Evolutionary conservation across 2,888 invertebrate species (phyloP).

Genomic region (Aspidiotus rigidus): DNA sequence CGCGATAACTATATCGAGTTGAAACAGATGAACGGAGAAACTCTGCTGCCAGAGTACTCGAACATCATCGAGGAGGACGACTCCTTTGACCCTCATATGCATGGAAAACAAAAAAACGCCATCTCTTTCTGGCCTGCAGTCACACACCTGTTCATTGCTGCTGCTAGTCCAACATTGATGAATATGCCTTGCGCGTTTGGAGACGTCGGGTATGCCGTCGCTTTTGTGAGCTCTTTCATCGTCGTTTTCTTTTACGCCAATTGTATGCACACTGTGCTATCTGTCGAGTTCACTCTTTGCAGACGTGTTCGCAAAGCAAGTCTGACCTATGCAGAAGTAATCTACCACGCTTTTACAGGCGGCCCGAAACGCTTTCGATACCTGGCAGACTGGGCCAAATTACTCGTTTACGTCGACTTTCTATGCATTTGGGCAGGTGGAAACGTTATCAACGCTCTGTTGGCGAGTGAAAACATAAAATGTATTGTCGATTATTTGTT

Average conservation of each 20-base stretch:
- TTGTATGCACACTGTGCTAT: slow-evolving; percentile 49
- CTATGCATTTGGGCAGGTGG: slow-evolving; percentile 23
- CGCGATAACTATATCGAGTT: too few species aligned
- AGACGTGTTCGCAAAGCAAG: slow-evolving; percentile 49
- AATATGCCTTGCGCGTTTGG: slow-evolving; percentile 13
- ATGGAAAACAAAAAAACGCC: not conserved
- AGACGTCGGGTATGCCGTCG: slow-evolving; percentile 12
- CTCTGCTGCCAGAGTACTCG: too few species aligned
- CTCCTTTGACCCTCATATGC: not conserved
- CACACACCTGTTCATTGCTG: slow-evolving; percentile 14
- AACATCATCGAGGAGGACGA: too few species aligned
- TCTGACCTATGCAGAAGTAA: slow-evolving; percentile 69
- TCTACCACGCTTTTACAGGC: slow-evolving; percentile 64
- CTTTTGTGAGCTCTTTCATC: slow-evolving; percentile 11
- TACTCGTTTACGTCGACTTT: slow-evolving; percentile 14
- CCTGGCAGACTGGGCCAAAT: slow-evolving; percentile 35
- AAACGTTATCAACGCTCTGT: slow-evolving; percentile 15
- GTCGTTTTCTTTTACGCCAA: slow-evolving; percentile 18
- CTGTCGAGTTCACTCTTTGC: slow-evolving; percentile 50
- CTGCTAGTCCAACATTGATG: slow-evolving; percentile 18
- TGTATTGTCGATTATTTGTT: slow-evolving; percentile 23
- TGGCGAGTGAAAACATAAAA: slow-evolving; percentile 12
- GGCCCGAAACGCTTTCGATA: slow-evolving; percentile 53
- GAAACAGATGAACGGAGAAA: too few species aligned
- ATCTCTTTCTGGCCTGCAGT: slow-evolving; percentile 19